A percentile compares a stretch with the other conserved stretches of the same genome.
Conservation (phyloP, 2,113 vertebrate genomes). For the Hydrochoerus hydrochaeris region DNA sequence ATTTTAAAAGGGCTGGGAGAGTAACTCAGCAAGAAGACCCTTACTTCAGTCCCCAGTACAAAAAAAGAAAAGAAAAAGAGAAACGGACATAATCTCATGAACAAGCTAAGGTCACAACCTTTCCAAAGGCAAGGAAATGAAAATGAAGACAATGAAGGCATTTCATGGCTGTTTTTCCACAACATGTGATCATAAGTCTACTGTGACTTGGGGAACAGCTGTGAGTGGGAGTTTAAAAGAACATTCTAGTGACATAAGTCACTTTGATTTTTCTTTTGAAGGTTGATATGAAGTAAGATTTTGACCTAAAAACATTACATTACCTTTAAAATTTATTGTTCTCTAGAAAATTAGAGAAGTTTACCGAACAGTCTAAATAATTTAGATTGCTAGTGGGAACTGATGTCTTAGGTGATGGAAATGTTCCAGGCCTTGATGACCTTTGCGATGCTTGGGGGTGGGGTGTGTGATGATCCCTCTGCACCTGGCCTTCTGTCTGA, state of each 20-base stretch:
- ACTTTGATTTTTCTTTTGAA: conserved; percentile 28
- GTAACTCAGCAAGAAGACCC: background rate
- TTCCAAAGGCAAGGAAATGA: background rate
- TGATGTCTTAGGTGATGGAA: background rate
- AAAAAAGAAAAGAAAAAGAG: background rate
- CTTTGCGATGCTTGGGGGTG: background rate
- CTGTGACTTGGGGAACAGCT: conserved; percentile 43
- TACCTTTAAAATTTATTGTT: background rate
- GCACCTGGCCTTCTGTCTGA: background rate
- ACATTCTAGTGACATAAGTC: background rate
- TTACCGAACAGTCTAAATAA: background rate
- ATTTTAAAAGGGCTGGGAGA: background rate
- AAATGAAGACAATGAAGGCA: conserved; percentile 29
- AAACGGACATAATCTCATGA: background rate
- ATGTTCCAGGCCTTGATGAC: background rate
- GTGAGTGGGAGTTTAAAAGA: conserved; percentile 29
- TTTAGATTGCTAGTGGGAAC: background rate
- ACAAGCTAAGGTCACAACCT: background rate
- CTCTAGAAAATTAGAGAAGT: background rate
- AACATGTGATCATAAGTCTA: background rate
- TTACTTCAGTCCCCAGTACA: background rate
- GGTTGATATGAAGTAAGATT: background rate
- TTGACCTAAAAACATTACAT: background rate
- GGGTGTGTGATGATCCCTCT: background rate
- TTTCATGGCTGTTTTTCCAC: conserved; percentile 19